Conservation (phyloP, 2,113 vertebrate genomes). For the Maccullochella peelii region DNA sequence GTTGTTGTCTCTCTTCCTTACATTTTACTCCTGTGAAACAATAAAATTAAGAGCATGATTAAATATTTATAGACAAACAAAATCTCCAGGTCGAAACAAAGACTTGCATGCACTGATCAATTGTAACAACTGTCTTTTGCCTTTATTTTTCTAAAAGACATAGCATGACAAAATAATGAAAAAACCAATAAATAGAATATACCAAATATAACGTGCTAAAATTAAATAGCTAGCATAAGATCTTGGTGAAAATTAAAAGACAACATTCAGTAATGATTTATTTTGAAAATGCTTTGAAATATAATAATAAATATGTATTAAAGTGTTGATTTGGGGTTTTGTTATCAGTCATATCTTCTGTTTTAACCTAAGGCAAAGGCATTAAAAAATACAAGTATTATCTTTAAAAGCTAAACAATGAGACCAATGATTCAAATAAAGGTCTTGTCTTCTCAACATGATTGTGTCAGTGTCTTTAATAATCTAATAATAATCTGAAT, state of each 20-base stretch:
- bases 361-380: background rate
- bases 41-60: conserved; percentile 56
- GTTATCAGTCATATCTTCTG: background rate
- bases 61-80: conserved; percentile 11
- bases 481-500: background rate
- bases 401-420: conserved; percentile 24
- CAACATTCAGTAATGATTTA: background rate
- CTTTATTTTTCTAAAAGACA: background rate
- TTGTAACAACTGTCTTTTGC: background rate
- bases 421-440: conserved; percentile 38
- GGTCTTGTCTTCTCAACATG: background rate
- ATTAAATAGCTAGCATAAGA: background rate
- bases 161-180: conserved; percentile 4
- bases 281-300: conserved; percentile 11
- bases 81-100: background rate
- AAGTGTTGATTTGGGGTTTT: conserved; percentile 7
- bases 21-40: conserved; percentile 39
- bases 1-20: conserved; percentile 14
- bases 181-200: background rate
- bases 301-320: background rate
- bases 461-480: conserved; percentile 22
- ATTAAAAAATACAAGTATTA: background rate
- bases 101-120: conserved; percentile 12
- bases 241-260: background rate
- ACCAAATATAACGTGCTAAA: background rate